Evolutionary conservation across 2,113 vertebrate species (phyloP), one percentile per base, ranked within the genome.

Genomic region (Crotalus helleri): DNA sequence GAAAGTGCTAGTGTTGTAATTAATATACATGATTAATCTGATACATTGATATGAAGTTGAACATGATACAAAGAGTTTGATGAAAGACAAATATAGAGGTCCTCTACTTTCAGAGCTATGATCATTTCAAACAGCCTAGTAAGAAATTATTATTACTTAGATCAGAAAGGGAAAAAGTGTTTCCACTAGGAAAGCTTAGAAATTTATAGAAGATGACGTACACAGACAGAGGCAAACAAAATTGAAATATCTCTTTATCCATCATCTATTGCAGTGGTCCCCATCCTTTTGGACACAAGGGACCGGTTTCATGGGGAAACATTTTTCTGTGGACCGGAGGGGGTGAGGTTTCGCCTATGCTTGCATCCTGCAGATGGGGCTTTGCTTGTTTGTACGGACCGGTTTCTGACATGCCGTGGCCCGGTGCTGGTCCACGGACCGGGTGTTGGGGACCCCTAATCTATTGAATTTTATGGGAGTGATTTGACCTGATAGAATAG

Each of bases 11-110:
- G 94, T 96, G 92, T 93, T 92, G 90, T 96, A 96, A 97, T 96
- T 96, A 96, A 97, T 96, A 93, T 92, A 90, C 69, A 90, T 91
- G 94, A 94, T 94, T 97, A 96, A 98, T 96, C 74, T 89, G 92
- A 95, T 92, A 64, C 61, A 93, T 91, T 95, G 93, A 93, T 91
- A 93, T 96, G 85, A 94, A 81, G 90, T 94, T 94, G 93, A 92
- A 95, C 88, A 95, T 93, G 90, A 39, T 7, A 0, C 69, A 94
- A 44, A 93, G 39, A 85, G 17, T 91, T 69, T 94, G 94, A 94
- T 86, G 39, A 92, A 51, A 95, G 54, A 58, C 7, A 91, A 89
- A 85, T 93, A 88, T 39, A 92, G 51, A 17, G 26, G 86, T 46
- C 61, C 94, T 91, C 91, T 23, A 49, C 15, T 92, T 91, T 24